phyloP scores from a whole-genome alignment of 2,888 invertebrate genomes.

The Rhyacophila evoluta region DNA sequence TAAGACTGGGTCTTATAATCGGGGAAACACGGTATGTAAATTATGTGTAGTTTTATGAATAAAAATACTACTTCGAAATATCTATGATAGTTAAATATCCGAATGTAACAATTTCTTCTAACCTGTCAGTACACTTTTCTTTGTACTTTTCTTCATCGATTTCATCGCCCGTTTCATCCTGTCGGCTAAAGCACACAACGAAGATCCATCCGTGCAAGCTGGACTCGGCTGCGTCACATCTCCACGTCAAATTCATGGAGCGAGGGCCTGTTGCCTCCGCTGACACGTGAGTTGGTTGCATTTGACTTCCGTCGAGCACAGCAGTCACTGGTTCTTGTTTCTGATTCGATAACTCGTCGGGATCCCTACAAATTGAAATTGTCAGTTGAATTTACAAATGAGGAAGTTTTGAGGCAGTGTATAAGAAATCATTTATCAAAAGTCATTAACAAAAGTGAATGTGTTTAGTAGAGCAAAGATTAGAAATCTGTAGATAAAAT shows the following conservation, averaged over 20 bases:
- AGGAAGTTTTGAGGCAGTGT: too few relatives aligned
- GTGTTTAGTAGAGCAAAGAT: too few relatives aligned
- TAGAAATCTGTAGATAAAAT: too few relatives aligned
- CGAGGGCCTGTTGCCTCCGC: conserved; percentile 55
- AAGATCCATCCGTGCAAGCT: conserved; percentile 45
- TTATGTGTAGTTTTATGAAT: too few relatives aligned
- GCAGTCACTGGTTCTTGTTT: conserved; percentile 20
- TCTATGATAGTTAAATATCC: too few relatives aligned
- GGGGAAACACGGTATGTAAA: too few relatives aligned
- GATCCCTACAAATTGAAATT: not conserved
- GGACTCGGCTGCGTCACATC: conserved; percentile 57
- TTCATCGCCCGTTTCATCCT: conserved; percentile 15
- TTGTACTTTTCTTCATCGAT: conserved; percentile 25
- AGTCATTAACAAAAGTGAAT: too few relatives aligned
- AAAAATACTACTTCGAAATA: too few relatives aligned
- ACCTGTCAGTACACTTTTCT: conserved; percentile 51
- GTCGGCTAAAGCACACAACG: conserved; percentile 45
- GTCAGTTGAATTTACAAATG: too few relatives aligned
- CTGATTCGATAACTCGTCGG: not conserved
- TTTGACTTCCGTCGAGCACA: conserved; percentile 17
- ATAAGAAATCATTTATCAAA: too few relatives aligned
- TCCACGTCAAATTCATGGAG: conserved; percentile 62
- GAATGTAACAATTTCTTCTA: not conserved
- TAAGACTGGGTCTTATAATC: too few relatives aligned
- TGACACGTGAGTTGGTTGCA: conserved; percentile 32